These are phyloP conservation scores for Orius laevigatus DNA, from an alignment of 1,140 invertebrate genomes.

Conservation along the genomic window DNA sequence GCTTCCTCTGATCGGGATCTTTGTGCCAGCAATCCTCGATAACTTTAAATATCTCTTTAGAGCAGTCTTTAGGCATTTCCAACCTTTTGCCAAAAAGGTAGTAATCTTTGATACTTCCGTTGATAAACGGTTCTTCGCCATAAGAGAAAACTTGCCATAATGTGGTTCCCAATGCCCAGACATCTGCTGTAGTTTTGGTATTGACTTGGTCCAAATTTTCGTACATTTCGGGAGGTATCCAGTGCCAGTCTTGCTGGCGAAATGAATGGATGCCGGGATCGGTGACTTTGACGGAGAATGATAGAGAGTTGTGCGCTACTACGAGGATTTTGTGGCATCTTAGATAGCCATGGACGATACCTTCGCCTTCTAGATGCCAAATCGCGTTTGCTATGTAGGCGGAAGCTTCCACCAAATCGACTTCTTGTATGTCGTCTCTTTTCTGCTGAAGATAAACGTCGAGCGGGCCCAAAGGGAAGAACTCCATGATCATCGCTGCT, in stretches of 20 bases:
- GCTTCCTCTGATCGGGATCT: constrained; percentile 48
- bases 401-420: constrained; percentile 62
- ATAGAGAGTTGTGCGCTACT: constrained; percentile 41
- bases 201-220: constrained; percentile 44
- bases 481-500: constrained; percentile 63
- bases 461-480: constrained; percentile 55
- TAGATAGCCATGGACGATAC: constrained; percentile 69
- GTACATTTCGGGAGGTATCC: constrained; percentile 69
- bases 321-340: constrained; percentile 69
- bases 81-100: constrained; percentile 57
- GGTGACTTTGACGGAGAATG: constrained; percentile 57
- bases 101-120: constrained; percentile 24
- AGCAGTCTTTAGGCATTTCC: constrained; percentile 55
- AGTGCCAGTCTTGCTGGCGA: constrained; percentile 43
- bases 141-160: constrained; percentile 79
- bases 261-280: constrained; percentile 53
- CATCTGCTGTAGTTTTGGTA: constrained; percentile 47
- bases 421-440: constrained; percentile 36
- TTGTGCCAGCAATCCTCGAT: constrained; percentile 78
- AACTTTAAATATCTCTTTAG: constrained; percentile 61
- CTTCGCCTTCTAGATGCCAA: constrained; percentile 62
- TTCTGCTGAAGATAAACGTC: constrained; percentile 50
- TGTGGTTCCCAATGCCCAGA: constrained; percentile 80
- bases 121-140: constrained; percentile 32
- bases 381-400: constrained; percentile 59